Conservation (phyloP, 2,888 invertebrate genomes). For the Platycheirus rosarum region DNA sequence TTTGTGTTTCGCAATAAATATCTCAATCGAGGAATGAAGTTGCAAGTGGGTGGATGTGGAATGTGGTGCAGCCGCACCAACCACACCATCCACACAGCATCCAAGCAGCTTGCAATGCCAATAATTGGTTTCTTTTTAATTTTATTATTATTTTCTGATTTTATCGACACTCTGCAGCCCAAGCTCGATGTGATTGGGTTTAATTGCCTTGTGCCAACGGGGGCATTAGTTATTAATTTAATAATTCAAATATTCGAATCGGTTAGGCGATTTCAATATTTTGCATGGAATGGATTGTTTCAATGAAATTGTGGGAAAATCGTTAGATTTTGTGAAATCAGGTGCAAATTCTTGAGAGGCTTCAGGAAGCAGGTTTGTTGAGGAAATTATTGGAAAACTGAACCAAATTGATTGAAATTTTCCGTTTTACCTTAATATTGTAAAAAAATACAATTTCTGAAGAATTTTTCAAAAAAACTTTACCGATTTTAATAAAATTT, state of each 20-base stretch:
- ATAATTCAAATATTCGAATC: constrained; percentile 18
- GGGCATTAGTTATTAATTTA: constrained; percentile 30
- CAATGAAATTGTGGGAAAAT: too few species aligned
- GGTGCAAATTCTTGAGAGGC: too few species aligned
- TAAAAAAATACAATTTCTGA: too few species aligned
- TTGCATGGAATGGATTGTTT: too few species aligned
- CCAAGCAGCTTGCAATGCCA: constrained; percentile 22
- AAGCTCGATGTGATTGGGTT: constrained; percentile 39
- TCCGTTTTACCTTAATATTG: too few species aligned
- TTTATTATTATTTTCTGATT: constrained; percentile 53
- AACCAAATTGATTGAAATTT: too few species aligned
- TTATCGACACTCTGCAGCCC: constrained; percentile 45
- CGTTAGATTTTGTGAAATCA: too few species aligned
- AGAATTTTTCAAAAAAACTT: too few species aligned
- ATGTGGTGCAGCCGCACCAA: constrained; percentile 53
- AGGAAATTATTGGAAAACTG: too few species aligned
- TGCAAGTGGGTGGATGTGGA: constrained; percentile 72
- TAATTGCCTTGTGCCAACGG: constrained; percentile 44
- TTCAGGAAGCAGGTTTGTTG: too few species aligned
- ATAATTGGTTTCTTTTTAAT: constrained; percentile 41
- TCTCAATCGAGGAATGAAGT: constrained; percentile 73
- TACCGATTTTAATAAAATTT: too few species aligned
- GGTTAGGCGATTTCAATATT: too few species aligned
- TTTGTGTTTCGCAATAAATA: constrained; percentile 64
- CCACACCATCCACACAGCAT: neutral